Conservation (phyloP, 35 echinoderm and acorn worm genomes). For the Apostichopus parvimensis region DNA sequence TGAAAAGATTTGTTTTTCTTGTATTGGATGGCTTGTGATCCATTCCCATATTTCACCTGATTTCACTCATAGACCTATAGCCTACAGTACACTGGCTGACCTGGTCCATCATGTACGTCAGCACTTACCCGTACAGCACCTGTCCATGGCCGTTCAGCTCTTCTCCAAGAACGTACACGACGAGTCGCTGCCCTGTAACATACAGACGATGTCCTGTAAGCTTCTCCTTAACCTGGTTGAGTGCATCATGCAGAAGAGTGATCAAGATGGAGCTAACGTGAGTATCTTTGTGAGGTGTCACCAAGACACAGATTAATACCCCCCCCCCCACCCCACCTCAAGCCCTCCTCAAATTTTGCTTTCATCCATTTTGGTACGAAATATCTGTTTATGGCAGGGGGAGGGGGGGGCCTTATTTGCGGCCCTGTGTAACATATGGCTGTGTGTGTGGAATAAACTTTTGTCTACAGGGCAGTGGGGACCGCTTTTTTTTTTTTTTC, state of each 20-base stretch:
- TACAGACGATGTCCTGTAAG: conserved; percentile 99
- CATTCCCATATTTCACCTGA: neutral
- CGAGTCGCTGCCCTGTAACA: conserved; percentile 97
- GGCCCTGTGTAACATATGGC: no score
- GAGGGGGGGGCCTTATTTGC: no score
- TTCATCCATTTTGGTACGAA: no score
- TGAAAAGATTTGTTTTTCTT: no score
- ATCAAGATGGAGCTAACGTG: conserved; percentile 90
- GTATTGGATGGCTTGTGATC: neutral
- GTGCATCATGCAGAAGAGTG: conserved; percentile 96
- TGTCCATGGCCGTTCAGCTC: conserved; percentile 95
- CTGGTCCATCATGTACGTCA: conserved; percentile 94
- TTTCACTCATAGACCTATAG: conserved; percentile 67
- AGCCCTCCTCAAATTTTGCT: no score
- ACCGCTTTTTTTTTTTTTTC: no score
- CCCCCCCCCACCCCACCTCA: no score
- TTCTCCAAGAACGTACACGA: conserved; percentile 99
- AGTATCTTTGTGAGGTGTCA: conserved; percentile 3
- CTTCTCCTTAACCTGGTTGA: conserved; percentile 96
- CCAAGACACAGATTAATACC: no score
- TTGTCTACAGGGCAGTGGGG: no score
- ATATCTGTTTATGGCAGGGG: no score
- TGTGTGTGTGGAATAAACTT: no score
- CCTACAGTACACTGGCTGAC: conserved; percentile 96
- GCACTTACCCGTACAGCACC: conserved; percentile 87